These are phyloP conservation scores for Catharus bicknelli DNA, from an alignment of 2,113 vertebrate genomes.

Conservation along the genomic window DNA sequence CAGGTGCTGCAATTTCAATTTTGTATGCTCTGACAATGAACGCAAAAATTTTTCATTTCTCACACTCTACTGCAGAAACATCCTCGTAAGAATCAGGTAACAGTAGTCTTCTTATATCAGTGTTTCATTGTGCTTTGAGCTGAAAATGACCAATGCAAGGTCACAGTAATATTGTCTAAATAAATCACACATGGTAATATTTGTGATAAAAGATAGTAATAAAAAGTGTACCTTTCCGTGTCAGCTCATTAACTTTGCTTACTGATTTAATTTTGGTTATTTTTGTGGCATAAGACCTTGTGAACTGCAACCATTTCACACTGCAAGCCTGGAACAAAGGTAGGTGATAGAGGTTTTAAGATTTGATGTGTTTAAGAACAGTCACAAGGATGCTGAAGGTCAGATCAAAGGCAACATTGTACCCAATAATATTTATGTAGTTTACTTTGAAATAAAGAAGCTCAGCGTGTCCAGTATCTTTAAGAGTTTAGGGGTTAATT, in stretches of 20 bases:
- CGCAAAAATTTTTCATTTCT: neutral
- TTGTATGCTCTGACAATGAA: neutral
- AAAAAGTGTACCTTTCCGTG: neutral
- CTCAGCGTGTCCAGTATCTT: neutral
- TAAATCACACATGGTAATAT: neutral
- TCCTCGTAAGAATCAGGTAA: neutral
- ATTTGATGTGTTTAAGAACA: neutral
- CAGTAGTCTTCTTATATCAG: neutral
- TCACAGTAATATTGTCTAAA: neutral
- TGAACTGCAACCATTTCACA: neutral
- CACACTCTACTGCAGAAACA: neutral
- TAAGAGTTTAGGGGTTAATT: neutral
- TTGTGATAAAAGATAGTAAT: neutral
- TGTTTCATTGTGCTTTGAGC: neutral
- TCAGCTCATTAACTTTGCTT: neutral
- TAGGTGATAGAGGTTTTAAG: neutral
- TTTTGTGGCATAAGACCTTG: neutral
- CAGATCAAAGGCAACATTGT: neutral
- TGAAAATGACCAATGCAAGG: neutral
- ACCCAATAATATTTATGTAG: neutral
- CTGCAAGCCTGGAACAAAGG: neutral
- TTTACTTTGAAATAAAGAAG: neutral
- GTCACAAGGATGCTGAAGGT: neutral
- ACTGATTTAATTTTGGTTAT: neutral
- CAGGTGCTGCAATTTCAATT: neutral